Evolutionary conservation across 2,113 vertebrate species (phyloP), one percentile per base, ranked within the genome.

Genomic region (Clarias magur): DNA sequence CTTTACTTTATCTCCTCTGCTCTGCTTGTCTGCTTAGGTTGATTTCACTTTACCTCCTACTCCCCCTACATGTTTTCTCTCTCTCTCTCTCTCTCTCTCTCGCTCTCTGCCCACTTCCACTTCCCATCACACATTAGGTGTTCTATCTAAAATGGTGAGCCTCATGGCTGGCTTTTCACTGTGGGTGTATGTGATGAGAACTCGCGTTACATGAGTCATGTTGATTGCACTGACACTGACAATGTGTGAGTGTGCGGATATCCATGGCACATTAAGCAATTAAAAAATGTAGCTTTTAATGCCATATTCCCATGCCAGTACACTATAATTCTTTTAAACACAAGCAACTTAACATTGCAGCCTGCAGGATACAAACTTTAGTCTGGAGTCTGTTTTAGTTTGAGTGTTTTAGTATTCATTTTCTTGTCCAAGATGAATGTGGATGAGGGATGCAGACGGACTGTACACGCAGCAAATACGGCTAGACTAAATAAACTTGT

Each of bases 11-110:
- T 83, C 53, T 72, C 38, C 53, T 79, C 60, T 67, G 48, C 54
- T 68, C 68, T 56, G 42, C 85, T 86, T 54, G 53, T 86, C 85
- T 30, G 63, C 48, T 78, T 90, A 96, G 96, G 95, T 95, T 78
- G 90, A 96, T 70, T 54, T 85, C 56, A 15, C 87, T 73, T 68
- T 80, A 38, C 63, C 86, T 73, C 86, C 86, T 75, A 82, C 86
- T 56, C 70, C 68, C 38, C 54, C 34, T 59, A 68, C 42, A 56
- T 68, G 38, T 23, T 23, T 9, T 12, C 72, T 62, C 34, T 84
- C 82, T 84, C 62, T 65, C 60, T 10, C 42, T 63, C 67, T 78
- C 81, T 68, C 65, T 59, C 68, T 53, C 81, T 78, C 30, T 13
- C 48, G 34, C 56, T 68, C 30, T 84, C 53, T 67, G 62, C 85